A percentile compares a stretch with the other conserved stretches of the same genome.
phyloP scores from a whole-genome alignment of 2,797 vertebrate genomes.

The Gallinago nigripennis region DNA sequence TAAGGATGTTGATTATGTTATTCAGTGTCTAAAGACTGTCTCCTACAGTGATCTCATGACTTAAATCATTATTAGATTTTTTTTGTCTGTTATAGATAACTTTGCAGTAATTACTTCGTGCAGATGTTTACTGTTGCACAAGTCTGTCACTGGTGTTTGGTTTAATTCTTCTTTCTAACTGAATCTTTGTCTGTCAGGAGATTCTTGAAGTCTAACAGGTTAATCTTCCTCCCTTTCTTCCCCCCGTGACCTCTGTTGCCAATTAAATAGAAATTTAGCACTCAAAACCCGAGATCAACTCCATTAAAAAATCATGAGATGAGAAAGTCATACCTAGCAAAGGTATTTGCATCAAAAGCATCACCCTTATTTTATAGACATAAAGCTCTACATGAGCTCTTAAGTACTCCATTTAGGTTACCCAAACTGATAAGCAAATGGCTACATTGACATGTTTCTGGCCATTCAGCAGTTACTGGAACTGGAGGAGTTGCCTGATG shows the following conservation, averaged over 20 bases:
- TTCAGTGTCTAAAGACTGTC: neutral
- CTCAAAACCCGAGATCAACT: neutral
- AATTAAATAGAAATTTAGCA: neutral
- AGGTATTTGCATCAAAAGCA: neutral
- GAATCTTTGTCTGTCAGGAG: neutral
- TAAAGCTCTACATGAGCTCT: neutral
- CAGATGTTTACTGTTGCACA: neutral
- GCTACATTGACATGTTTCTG: neutral
- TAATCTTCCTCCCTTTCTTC: neutral
- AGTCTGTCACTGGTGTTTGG: neutral
- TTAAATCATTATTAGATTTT: neutral
- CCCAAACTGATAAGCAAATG: neutral
- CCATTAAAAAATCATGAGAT: neutral
- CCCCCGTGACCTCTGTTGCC: rapidly evolving
- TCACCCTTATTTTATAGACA: neutral
- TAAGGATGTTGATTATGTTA: neutral
- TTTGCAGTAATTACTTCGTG: neutral
- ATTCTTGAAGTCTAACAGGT: neutral
- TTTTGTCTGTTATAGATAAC: neutral
- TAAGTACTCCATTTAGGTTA: neutral
- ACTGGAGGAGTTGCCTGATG: neutral
- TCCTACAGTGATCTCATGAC: neutral
- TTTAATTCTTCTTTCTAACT: neutral
- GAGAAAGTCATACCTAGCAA: neutral
- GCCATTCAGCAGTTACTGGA: neutral